Conservation (phyloP, 2,888 invertebrate genomes). For the Gastrophysa polygoni region DNA sequence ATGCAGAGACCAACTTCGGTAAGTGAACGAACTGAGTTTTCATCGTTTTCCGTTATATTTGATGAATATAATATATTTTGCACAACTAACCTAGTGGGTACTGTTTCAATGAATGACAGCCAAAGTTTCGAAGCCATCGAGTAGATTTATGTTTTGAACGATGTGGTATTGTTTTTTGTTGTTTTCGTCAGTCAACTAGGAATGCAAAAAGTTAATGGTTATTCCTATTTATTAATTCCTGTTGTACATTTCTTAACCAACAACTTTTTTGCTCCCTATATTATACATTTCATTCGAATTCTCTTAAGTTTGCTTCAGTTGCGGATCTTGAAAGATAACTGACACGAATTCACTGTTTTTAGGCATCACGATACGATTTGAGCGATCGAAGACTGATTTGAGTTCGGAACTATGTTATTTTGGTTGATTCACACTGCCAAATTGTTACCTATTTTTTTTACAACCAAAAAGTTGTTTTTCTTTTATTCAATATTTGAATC, state of each 20-base stretch:
- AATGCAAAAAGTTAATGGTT: constrained; percentile 24
- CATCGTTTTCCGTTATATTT: no score
- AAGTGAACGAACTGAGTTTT: no score
- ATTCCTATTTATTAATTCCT: constrained; percentile 36
- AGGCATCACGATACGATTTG: constrained; percentile 34
- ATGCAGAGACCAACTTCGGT: no score
- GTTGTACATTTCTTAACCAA: constrained; percentile 15
- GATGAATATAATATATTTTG: no score
- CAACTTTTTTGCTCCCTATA: constrained; percentile 19
- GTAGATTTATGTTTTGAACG: constrained; percentile 19
- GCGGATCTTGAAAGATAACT: constrained; percentile 18
- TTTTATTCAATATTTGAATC: not conserved
- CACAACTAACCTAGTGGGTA: not conserved
- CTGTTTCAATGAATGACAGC: not conserved
- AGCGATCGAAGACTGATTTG: constrained; percentile 34
- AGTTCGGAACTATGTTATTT: constrained; percentile 1
- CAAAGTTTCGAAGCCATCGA: constrained; percentile 21
- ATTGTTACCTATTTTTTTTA: not conserved
- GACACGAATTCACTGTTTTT: constrained; percentile 20
- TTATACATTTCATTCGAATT: constrained; percentile 19
- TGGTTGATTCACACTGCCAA: constrained; percentile 13
- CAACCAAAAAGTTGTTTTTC: not conserved
- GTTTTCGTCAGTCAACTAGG: constrained; percentile 27
- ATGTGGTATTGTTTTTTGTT: constrained; percentile 33
- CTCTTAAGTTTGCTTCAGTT: constrained; percentile 15